Evolutionary conservation across 2,888 invertebrate species (phyloP).

Genomic region (Drosophila nigritarsus): DNA sequence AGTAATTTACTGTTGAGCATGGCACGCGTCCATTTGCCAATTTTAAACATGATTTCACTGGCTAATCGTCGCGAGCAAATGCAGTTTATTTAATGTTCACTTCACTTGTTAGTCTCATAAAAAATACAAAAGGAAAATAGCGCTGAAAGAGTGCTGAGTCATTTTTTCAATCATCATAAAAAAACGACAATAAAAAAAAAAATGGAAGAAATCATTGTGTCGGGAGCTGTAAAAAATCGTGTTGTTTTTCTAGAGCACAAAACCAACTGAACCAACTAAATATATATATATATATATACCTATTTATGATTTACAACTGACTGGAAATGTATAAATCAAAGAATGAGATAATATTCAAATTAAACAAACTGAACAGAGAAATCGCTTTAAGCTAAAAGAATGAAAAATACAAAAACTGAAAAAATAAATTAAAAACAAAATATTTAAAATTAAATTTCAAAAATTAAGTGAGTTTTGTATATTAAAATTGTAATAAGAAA

Average conservation of each 20-base stretch:
- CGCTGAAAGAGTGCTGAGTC: slow-evolving; percentile 11
- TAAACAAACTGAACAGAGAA: too few species aligned
- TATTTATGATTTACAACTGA: slow-evolving; percentile 12
- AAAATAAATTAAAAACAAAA: too few species aligned
- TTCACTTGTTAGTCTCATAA: slow-evolving; percentile 25
- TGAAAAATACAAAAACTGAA: too few species aligned
- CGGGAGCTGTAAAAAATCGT: slow-evolving; percentile 11
- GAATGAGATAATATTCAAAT: background rate
- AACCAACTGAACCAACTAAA: background rate
- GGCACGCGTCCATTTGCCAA: slow-evolving; percentile 43
- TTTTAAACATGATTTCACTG: slow-evolving; percentile 51
- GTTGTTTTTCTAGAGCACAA: background rate
- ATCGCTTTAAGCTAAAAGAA: background rate
- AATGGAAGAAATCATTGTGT: slow-evolving; percentile 4
- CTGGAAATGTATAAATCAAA: background rate
- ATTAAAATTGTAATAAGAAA: too few species aligned
- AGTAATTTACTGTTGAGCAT: slow-evolving; percentile 19
- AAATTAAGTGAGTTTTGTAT: too few species aligned
- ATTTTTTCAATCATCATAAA: slow-evolving; percentile 27
- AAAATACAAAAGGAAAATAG: slow-evolving; percentile 20
- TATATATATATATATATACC: background rate
- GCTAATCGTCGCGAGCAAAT: slow-evolving; percentile 32
- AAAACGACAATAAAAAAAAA: background rate
- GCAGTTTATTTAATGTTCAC: slow-evolving; percentile 52
- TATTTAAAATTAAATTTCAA: too few species aligned